These are phyloP conservation scores for Papilio elwesi DNA, from an alignment of 2,888 invertebrate genomes.

Conservation along the genomic window DNA sequence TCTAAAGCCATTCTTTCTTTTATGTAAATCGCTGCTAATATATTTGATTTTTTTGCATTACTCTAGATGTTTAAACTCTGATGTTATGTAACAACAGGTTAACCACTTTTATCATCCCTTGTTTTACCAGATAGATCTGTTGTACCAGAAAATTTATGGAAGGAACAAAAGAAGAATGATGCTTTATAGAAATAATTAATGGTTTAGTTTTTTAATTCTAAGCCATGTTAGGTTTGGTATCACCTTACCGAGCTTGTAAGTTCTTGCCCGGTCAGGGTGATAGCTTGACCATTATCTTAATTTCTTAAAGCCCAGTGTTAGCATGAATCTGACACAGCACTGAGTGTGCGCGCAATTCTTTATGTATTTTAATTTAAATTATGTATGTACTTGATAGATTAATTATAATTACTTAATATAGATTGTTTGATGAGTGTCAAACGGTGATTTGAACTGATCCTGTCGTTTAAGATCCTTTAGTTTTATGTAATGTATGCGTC, in stretches of 20 bases:
- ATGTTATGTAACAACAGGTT: not conserved
- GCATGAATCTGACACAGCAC: constrained; percentile 2
- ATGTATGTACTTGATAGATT: constrained; percentile 30
- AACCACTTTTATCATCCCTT: not conserved
- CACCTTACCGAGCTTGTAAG: no score
- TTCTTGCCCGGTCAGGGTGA: no score
- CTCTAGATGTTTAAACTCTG: not conserved
- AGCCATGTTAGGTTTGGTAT: no score
- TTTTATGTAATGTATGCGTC: constrained; percentile 19
- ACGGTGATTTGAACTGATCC: constrained; percentile 43
- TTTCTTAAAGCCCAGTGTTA: constrained; percentile 6
- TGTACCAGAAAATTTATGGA: not conserved
- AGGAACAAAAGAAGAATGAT: not conserved
- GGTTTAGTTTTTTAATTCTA: no score
- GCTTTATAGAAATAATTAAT: not conserved
- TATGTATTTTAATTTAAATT: constrained; percentile 31
- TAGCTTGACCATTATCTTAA: no score
- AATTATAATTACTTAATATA: constrained; percentile 24
- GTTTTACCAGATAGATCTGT: not conserved
- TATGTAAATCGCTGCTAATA: not conserved
- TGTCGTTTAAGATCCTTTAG: constrained; percentile 33
- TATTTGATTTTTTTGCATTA: not conserved
- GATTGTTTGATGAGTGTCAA: constrained; percentile 44
- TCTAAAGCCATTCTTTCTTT: not conserved
- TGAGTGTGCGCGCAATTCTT: constrained; percentile 25